phyloP scores from a whole-genome alignment of 2,888 invertebrate species.

The Pristionchus maxplancki region DNA sequence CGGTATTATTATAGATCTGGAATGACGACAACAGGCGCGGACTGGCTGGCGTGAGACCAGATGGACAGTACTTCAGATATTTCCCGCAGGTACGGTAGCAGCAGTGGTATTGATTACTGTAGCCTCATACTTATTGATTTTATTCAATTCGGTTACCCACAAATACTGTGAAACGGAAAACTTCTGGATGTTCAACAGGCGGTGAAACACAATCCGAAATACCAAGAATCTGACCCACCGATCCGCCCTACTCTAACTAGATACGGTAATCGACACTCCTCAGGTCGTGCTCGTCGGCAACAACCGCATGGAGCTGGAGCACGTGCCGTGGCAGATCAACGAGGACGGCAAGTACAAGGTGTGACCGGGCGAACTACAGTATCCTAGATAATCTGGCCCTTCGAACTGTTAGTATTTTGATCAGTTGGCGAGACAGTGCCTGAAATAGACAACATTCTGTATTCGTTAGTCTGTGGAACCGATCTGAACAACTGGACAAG shows the following conservation, averaged over 20 bases:
- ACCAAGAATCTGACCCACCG: not conserved
- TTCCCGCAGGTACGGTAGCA: constrained; percentile 66
- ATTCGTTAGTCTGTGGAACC: too few species aligned
- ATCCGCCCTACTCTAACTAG: not conserved
- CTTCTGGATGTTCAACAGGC: too few species aligned
- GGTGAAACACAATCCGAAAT: too few species aligned
- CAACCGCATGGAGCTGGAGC: constrained; percentile 86
- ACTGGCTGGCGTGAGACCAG: constrained; percentile 66
- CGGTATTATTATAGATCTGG: constrained; percentile 80
- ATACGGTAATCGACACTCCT: not conserved
- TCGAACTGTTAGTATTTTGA: not conserved
- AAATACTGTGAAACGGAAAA: too few species aligned
- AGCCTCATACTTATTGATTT: too few species aligned
- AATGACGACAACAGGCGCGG: constrained; percentile 74
- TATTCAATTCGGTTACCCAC: too few species aligned
- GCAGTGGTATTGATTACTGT: not conserved
- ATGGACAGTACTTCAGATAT: constrained; percentile 69
- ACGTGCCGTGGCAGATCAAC: constrained; percentile 81
- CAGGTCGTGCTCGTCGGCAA: constrained; percentile 88
- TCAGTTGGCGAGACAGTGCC: too few species aligned
- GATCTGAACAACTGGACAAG: too few species aligned
- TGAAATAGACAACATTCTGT: too few species aligned
- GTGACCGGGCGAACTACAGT: not conserved
- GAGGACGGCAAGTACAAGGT: constrained; percentile 80
- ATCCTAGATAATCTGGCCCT: not conserved